Base-by-base conservation (phyloP, 2,888 invertebrate genomes). In the Pammene aurita region DNA sequence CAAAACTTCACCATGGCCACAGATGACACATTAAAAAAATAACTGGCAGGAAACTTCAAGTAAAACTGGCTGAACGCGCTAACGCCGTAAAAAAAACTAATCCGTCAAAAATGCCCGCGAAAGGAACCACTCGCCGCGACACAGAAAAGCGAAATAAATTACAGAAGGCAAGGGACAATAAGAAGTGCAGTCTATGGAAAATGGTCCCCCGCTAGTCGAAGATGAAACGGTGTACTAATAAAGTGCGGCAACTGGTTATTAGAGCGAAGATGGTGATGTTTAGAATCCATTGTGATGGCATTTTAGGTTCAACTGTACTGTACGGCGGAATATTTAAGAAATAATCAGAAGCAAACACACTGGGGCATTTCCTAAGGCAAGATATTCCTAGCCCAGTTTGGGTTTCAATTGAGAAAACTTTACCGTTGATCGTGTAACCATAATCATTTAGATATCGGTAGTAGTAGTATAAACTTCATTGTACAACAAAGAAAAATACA, bases 1-100 rank as follows among this genome's bases (percentile, higher is more conserved):
- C 91, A 92, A 75, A 90, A 90, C 83, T 82, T 90, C 90, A 90
- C 87, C 90, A 92, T 91, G 84, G 79, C 88, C 81, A 83, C 79
- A 83, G 80, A 80, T 79, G 78, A 83, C 79, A 86, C 91, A 92
- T 88, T 80, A 86, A 87, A 85, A 57, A 77, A 74, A 79, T 72
- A 74, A 73, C 72, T 73, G 78, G 76, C 77, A 76, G 74, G 72
- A 73, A 66, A 70, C 64, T 50, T 44, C 54, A 7, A 34, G 2
- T 34, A 34, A 35, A 35, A 1, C 44, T 57, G 44, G 44, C 58
- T 44, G 58, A 44, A 44, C 6, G 26, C n/a, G 7, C 26, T 9
- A 64, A 70, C 70, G 61, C 56, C 42, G 67, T 16, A 72, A 75
- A 79, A 78, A 79, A 77, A 78, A 74, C 75, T 1, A 26, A 78